phyloP scores from a whole-genome alignment of 2,797 vertebrate genomes.

The Pipistrellus kuhlii region DNA sequence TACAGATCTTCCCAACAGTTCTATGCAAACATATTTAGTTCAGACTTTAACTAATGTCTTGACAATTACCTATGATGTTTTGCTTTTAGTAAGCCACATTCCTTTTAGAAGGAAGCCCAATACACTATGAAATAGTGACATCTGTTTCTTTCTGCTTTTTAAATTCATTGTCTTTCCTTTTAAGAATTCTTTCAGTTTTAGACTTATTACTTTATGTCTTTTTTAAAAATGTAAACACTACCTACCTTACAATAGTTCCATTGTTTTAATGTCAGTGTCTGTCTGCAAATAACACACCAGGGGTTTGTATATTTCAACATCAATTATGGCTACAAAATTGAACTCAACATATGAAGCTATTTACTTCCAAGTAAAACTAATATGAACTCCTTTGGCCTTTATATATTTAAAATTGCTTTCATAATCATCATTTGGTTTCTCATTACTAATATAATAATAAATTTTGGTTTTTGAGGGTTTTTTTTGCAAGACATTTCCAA shows the following conservation, averaged over 20 bases:
- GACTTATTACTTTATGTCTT: neutral
- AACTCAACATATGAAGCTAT: neutral
- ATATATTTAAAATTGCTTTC: neutral
- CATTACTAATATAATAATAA: neutral
- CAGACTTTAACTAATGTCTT: neutral
- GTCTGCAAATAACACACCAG: neutral
- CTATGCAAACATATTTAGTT: neutral
- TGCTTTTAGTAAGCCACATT: neutral
- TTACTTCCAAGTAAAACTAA: conserved; percentile 9
- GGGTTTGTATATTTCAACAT: neutral
- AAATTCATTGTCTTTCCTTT: neutral
- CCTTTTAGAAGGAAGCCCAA: neutral
- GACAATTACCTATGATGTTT: neutral
- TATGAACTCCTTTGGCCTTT: neutral
- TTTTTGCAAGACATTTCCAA: neutral
- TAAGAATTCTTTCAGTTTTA: conserved; percentile 2
- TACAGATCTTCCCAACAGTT: neutral
- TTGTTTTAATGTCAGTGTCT: neutral
- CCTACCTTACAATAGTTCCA: neutral
- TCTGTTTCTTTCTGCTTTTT: neutral
- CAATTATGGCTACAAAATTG: neutral
- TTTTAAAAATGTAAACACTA: neutral
- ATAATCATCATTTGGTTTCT: neutral
- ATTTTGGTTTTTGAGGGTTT: neutral
- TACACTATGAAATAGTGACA: neutral